Percentiles rank a stretch among this genome's conserved stretches.
These are phyloP conservation scores for Fissipunctia ypsillon DNA, from an alignment of 2,888 invertebrate species.

Conservation along the genomic window DNA sequence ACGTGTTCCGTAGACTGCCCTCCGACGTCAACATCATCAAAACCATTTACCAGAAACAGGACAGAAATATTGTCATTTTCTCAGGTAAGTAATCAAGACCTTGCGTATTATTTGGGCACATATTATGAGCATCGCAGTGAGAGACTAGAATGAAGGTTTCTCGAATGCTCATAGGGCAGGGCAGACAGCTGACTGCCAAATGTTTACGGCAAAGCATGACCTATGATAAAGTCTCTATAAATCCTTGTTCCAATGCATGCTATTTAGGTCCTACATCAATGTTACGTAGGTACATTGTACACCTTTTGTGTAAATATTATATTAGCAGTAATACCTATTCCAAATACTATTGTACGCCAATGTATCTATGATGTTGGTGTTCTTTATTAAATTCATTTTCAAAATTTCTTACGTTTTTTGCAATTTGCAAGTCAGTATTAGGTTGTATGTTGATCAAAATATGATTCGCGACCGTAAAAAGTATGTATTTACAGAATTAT, in stretches of 20 bases:
- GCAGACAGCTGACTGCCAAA: not conserved
- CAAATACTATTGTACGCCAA: too few relatives aligned
- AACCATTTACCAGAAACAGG: slow-evolving; percentile 93
- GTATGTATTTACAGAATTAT: too few relatives aligned
- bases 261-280: not conserved
- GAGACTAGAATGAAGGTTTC: not conserved
- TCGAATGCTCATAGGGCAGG: not conserved
- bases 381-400: too few relatives aligned
- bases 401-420: too few relatives aligned
- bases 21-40: slow-evolving; percentile 90
- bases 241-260: not conserved
- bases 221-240: not conserved
- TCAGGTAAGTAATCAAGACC: slow-evolving; percentile 83
- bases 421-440: too few relatives aligned
- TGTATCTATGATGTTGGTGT: too few relatives aligned
- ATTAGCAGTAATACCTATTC: too few relatives aligned
- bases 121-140: not conserved
- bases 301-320: too few relatives aligned
- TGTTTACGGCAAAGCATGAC: not conserved
- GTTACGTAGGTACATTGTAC: too few relatives aligned
- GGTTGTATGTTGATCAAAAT: too few relatives aligned
- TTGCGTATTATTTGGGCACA: not conserved
- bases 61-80: slow-evolving; percentile 93
- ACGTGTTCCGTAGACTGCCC: slow-evolving; percentile 92
- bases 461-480: too few relatives aligned